A percentile compares a stretch with the other conserved stretches of the same genome.
phyloP scores from a whole-genome alignment of 35 echinoderm and acorn worm species.

The Amphiura filiformis region DNA sequence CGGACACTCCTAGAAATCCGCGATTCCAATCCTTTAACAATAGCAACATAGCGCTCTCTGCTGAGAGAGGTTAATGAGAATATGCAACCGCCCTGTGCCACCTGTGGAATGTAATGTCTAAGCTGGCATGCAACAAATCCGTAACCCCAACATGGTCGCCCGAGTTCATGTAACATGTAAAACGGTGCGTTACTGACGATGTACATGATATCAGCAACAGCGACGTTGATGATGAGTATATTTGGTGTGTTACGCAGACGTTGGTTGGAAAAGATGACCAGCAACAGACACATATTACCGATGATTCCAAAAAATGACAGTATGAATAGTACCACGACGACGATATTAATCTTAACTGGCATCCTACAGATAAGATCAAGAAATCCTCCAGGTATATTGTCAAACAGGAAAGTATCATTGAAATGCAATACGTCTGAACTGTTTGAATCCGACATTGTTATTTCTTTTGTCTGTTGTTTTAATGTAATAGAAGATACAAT shows the following conservation, averaged over 20 bases:
- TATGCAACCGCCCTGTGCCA: conserved; percentile 70
- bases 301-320: neutral
- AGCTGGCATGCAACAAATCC: neutral
- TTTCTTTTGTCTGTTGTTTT: no score
- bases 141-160: neutral
- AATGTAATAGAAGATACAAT: no score
- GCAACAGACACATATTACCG: neutral
- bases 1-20: neutral
- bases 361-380: neutral
- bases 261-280: neutral
- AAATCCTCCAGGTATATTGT: no score
- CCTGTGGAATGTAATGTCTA: neutral
- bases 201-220: neutral
- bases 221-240: neutral
- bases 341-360: neutral
- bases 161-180: neutral
- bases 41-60: conserved; percentile 61
- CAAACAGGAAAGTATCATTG: no score
- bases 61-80: conserved; percentile 56
- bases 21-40: conserved; percentile 29
- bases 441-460: no score
- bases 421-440: no score
- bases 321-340: neutral
- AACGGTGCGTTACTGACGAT: neutral
- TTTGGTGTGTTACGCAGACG: neutral